phyloP scores from a whole-genome alignment of 2,797 vertebrate species.

The Euphonia xanthogaster region DNA sequence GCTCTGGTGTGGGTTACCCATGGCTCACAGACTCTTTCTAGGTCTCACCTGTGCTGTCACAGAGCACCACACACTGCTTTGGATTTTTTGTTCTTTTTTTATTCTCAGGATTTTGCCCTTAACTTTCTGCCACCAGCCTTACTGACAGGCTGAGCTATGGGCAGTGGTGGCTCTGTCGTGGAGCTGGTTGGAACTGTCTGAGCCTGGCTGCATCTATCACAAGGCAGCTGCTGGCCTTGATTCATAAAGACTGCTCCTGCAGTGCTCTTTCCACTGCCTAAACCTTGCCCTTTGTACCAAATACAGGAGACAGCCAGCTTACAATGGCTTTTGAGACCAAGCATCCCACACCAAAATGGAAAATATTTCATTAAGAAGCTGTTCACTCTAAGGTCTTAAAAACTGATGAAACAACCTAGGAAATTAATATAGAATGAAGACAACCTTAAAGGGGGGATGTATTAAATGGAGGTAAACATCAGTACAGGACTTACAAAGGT shows the following conservation, averaged over 20 bases:
- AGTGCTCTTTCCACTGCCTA: rapidly evolving
- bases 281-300: not conserved
- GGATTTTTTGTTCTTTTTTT: not conserved
- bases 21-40: not conserved
- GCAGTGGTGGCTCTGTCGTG: rapidly evolving
- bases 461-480: not conserved
- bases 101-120: not conserved
- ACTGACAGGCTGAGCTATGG: not conserved
- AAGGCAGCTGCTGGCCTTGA: not conserved
- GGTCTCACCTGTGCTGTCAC: not conserved
- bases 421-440: not conserved
- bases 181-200: rapidly evolving
- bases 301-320: not conserved
- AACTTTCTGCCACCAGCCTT: not conserved
- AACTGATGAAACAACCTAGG: not conserved
- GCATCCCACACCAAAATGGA: not conserved
- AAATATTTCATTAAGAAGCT: not conserved
- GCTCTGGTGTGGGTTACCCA: not conserved
- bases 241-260: not conserved
- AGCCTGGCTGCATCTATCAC: not conserved
- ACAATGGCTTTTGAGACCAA: not conserved
- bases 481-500: not conserved
- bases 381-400: not conserved
- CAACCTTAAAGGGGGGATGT: not conserved
- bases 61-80: not conserved